Conservation (phyloP, 2,113 vertebrate species). For the Hippoglossus stenolepis region DNA sequence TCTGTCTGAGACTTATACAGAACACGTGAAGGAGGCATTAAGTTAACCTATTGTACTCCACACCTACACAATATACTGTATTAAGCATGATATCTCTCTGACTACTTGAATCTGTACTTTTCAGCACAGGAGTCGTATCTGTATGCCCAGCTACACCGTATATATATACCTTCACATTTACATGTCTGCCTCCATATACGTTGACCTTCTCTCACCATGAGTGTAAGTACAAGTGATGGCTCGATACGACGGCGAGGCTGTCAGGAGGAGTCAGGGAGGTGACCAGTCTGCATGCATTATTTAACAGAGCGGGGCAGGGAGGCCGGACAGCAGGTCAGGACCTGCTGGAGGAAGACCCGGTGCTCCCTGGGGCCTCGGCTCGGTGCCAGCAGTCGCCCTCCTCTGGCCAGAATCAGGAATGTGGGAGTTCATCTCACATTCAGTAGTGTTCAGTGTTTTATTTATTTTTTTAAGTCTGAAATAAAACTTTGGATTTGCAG, state of each 20-base stretch:
- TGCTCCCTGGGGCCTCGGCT: background rate
- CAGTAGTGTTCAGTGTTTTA: background rate
- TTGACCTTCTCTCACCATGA: conserved; percentile 49
- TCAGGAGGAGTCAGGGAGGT: conserved; percentile 50
- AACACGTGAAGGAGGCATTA: background rate
- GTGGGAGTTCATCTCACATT: background rate
- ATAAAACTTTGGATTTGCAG: background rate
- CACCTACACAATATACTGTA: background rate
- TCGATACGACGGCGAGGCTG: conserved; percentile 54
- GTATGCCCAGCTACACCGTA: background rate
- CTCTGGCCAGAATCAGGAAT: conserved; percentile 32
- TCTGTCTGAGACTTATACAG: conserved; percentile 1
- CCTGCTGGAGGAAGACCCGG: conserved; percentile 36
- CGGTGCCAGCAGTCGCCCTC: conserved; percentile 34
- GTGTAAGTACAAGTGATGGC: conserved; percentile 60
- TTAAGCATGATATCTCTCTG: background rate
- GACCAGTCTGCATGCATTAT: conserved; percentile 66
- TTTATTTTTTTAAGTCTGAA: background rate
- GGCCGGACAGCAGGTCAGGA: conserved; percentile 49
- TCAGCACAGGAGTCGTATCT: background rate
- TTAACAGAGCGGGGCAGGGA: conserved; percentile 41
- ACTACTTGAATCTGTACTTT: background rate
- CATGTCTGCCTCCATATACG: conserved; percentile 44
- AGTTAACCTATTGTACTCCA: background rate
- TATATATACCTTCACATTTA: conserved; percentile 49